Evolutionary conservation across 2,888 invertebrate genomes (phyloP).

Genomic region (Rhodophaea formosa): DNA sequence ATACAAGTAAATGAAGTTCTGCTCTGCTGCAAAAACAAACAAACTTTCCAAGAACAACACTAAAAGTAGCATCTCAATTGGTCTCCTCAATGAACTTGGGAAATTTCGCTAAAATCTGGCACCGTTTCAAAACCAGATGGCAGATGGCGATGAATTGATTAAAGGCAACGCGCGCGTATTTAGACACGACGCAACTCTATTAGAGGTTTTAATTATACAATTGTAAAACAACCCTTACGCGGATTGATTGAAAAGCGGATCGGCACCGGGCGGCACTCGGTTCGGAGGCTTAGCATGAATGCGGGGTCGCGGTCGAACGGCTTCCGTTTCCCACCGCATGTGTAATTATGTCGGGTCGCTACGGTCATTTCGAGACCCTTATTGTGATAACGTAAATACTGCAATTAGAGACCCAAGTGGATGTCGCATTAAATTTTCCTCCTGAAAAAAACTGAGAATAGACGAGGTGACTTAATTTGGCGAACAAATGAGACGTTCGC

Average conservation of each 20-base stretch:
- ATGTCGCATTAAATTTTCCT: neutral
- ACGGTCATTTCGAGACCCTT: constrained; percentile 9
- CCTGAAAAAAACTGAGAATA: neutral
- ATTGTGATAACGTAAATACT: constrained; percentile 11
- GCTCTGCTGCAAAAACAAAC: constrained; percentile 13
- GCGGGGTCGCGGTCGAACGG: constrained; percentile 26
- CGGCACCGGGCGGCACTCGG: constrained; percentile 7
- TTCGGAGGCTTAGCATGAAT: constrained; percentile 26
- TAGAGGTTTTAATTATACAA: neutral
- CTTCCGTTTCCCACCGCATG: constrained; percentile 18
- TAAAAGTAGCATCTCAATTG: constrained; percentile 44
- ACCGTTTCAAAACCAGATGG: constrained; percentile 49
- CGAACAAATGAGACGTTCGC: neutral
- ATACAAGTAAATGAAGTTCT: neutral
- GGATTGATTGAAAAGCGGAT: neutral
- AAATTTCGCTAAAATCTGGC: constrained; percentile 54
- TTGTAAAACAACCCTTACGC: neutral
- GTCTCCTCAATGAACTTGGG: constrained; percentile 60
- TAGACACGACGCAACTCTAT: neutral
- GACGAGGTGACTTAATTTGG: neutral
- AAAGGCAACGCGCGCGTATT: constrained; percentile 8
- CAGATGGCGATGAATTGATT: constrained; percentile 34
- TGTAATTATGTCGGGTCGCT: constrained; percentile 15
- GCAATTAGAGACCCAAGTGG: constrained; percentile 3
- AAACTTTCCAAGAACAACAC: constrained; percentile 44